Evolutionary conservation across 2,797 vertebrate genomes (phyloP), one percentile per base, ranked within the genome.

Genomic region (Cuniculus paca): DNA sequence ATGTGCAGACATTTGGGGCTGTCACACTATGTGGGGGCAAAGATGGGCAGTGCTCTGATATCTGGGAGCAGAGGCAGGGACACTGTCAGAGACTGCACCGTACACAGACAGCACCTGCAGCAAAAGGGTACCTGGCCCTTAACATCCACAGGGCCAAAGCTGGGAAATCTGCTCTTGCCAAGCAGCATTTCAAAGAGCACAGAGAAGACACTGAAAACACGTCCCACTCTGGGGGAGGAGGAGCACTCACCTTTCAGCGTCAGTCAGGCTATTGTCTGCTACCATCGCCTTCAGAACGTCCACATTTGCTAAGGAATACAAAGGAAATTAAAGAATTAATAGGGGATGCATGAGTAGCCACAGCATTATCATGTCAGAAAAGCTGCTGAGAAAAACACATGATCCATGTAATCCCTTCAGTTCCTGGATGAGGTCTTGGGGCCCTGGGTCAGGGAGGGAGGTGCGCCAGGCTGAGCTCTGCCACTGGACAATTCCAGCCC

Each of bases 261-360:
- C 99, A 39, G 83, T 96, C 85, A 99, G 88, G 97, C 98, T 99
- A 98, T 98, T 99, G 24, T 99, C 99, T 81, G 98, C 97, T 88
- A 99, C 97, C 99, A 99, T 99, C 97, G 99, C 99, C 96, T 99
- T 99, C 96, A 99, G 98, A 80, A 99, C 99, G 95, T 99, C 99
- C 0, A 99, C 99, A 98, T 99, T 99, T 50, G 99, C 99, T 99
- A 98, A 83, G 97, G 97, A 86, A 96, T 94, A 98, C 94, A 98
- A 96, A 97, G 1, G 97, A 54, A 97, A 90, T n/a, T 22, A 95
- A 74, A 91, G 24, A 82, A 88, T 93, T 90, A 95, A 70, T 72
- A 65, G 10, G 34, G 14, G 84, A 52, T 34, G 2, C 74, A 77
- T 11, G 16, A 85, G 24, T 24, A 78, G 81, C 36, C 90, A 87